A percentile compares a stretch with the other conserved stretches of the same genome.
Conservation (phyloP, 2,888 invertebrate species). For the Xylophagus ater region DNA sequence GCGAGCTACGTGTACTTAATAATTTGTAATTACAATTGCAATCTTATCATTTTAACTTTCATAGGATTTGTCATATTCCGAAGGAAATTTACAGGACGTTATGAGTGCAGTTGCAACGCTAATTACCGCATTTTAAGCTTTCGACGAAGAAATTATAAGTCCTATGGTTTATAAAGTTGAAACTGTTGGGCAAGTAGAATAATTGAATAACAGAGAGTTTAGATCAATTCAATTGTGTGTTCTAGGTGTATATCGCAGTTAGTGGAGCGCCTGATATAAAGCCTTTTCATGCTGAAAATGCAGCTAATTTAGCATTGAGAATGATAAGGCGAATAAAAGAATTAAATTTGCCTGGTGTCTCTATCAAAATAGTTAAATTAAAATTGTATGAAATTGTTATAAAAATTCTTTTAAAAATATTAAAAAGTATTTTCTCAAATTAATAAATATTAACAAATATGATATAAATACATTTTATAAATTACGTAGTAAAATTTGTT, state of each 20-base stretch:
- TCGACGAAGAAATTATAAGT: slow-evolving; percentile 72
- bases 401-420: neutral
- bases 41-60: too few relatives aligned
- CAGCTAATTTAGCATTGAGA: slow-evolving; percentile 67
- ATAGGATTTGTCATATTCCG: slow-evolving; percentile 14
- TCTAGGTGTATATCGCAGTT: slow-evolving; percentile 70
- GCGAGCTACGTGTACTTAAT: slow-evolving; percentile 33
- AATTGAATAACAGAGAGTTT: too few relatives aligned
- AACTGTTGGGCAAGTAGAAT: slow-evolving; percentile 77
- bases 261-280: slow-evolving; percentile 75
- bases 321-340: slow-evolving; percentile 58
- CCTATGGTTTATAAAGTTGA: slow-evolving; percentile 88
- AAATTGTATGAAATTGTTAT: neutral
- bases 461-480: too few relatives aligned
- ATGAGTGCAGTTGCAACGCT: slow-evolving; percentile 75
- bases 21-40: too few relatives aligned
- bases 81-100: slow-evolving; percentile 41
- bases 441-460: too few relatives aligned
- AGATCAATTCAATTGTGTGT: too few relatives aligned
- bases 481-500: too few relatives aligned
- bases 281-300: slow-evolving; percentile 60
- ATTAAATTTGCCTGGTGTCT: slow-evolving; percentile 50
- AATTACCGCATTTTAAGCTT: slow-evolving; percentile 75
- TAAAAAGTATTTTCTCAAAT: neutral
- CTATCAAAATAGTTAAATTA: slow-evolving; percentile 50